A percentile compares a stretch with the other conserved stretches of the same genome.
These are phyloP conservation scores for Vandiemenella viatica DNA, from an alignment of 2,888 invertebrate species.

Conservation along the genomic window DNA sequence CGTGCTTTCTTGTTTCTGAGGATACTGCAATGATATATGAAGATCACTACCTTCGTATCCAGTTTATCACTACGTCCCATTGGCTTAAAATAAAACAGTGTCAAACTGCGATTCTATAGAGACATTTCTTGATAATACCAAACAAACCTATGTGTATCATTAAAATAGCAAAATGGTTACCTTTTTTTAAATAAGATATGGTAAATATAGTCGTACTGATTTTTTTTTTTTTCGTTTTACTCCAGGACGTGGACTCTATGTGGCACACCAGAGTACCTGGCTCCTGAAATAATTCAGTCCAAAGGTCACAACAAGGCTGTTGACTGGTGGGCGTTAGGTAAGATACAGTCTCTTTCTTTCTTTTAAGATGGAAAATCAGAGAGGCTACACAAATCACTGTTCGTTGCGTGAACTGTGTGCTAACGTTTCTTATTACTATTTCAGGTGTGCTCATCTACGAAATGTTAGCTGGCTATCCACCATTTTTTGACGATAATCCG, in stretches of 20 bases:
- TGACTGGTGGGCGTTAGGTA: constrained; percentile 97
- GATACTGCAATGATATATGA: too few species aligned
- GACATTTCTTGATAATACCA: too few species aligned
- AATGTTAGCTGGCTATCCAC: constrained; percentile 86
- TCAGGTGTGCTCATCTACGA: constrained; percentile 78
- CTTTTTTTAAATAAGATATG: neutral
- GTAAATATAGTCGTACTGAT: too few species aligned
- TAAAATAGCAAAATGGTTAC: neutral
- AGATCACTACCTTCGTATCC: too few species aligned
- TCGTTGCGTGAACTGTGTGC: constrained; percentile 3
- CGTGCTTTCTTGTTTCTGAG: too few species aligned
- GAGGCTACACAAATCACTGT: neutral
- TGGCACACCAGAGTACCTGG: constrained; percentile 93
- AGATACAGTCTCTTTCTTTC: too few species aligned
- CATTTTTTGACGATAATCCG: constrained; percentile 92
- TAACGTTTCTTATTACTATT: constrained; percentile 28
- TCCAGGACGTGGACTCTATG: constrained; percentile 91
- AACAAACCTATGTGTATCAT: too few species aligned
- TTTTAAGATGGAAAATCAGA: neutral
- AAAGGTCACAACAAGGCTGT: constrained; percentile 97
- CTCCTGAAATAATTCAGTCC: constrained; percentile 92
- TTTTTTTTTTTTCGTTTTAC: constrained; percentile 3
- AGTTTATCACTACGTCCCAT: too few species aligned
- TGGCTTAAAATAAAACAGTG: too few species aligned
- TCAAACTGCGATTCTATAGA: too few species aligned